Base-by-base conservation (phyloP, 2,888 invertebrate genomes). In the Microctonus brassicae region DNA sequence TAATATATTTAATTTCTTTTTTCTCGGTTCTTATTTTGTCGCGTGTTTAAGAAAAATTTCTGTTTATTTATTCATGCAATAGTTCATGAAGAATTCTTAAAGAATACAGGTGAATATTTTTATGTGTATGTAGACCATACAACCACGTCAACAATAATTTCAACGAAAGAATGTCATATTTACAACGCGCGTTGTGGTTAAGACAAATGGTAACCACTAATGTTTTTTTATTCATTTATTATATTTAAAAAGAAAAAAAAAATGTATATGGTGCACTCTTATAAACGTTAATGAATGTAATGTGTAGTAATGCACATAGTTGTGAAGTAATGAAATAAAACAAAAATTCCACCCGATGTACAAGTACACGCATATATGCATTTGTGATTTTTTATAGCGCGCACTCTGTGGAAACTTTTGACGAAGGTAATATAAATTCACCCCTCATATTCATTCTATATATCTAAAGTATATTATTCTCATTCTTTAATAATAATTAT, bases 121-220 rank as follows among this genome's bases (percentile, higher is more conserved):
- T 39, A n/a, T n/a, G 13, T n/a, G 13, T 29, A 11, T 36, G 17
- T 42, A 66, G 42, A 57, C 36, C 24, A 24, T 13, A n/a, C n/a
- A 55, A 55, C 55, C 55, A 55, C 55, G 7, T 10, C 6, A 26
- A 11, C 24, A 26, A 26, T 17, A 17, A 47, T 47, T 67, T 58
- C 17, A 42, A 42, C 58, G 7, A 20, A 58, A 58, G 67, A 67
- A 67, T 67, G 67, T 67, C 67, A 53, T 47, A 47, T 61, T 68
- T 52, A 68, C 47, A 52, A n/a, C n/a, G n/a, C n/a, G 22, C 52
- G 29, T 29, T 68, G 61, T 34, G 52, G 61, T 47, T 29, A 61
- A 68, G 29, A 26, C 60, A 58, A 17, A 58, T 29, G 33, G 7
- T 58, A 17, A 29, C 33, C 17, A 9, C 47, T 20, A 1, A 7